Evolutionary conservation across 2,888 invertebrate species (phyloP).

Genomic region (Ceraclea dissimilis): DNA sequence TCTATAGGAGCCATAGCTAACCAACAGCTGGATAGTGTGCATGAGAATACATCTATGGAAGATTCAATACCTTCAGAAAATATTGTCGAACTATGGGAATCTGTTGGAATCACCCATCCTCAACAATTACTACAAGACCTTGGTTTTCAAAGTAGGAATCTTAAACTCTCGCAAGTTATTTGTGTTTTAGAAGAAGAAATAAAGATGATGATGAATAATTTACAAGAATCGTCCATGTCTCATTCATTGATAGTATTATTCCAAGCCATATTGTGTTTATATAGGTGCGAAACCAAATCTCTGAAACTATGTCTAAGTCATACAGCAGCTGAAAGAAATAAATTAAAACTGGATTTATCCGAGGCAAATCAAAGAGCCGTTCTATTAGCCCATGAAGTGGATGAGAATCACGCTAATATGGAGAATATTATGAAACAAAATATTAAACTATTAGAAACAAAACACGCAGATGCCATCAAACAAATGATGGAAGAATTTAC

Average conservation of each 20-base stretch:
- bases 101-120: constrained; percentile 58
- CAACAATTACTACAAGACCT: constrained; percentile 58
- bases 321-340: constrained; percentile 68
- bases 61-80: constrained; percentile 24
- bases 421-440: constrained; percentile 68
- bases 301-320: constrained; percentile 57
- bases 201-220: constrained; percentile 10
- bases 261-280: constrained; percentile 58
- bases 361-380: constrained; percentile 79
- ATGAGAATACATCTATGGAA: background rate
- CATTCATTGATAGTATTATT: constrained; percentile 38
- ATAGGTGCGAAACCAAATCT: constrained; percentile 58
- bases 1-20: background rate
- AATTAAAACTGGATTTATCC: constrained; percentile 66
- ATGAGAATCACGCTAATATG: constrained; percentile 78
- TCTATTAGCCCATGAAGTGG: constrained; percentile 81
- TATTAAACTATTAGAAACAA: constrained; percentile 63
- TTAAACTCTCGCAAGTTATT: constrained; percentile 56
- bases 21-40: constrained; percentile 12
- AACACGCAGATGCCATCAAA: constrained; percentile 69
- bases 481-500: constrained; percentile 61
- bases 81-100: constrained; percentile 66
- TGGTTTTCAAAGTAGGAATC: constrained; percentile 53
- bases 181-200: constrained; percentile 63
- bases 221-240: constrained; percentile 35